phyloP scores from a whole-genome alignment of 2,113 vertebrate genomes.

The Alaudala cheleensis region DNA sequence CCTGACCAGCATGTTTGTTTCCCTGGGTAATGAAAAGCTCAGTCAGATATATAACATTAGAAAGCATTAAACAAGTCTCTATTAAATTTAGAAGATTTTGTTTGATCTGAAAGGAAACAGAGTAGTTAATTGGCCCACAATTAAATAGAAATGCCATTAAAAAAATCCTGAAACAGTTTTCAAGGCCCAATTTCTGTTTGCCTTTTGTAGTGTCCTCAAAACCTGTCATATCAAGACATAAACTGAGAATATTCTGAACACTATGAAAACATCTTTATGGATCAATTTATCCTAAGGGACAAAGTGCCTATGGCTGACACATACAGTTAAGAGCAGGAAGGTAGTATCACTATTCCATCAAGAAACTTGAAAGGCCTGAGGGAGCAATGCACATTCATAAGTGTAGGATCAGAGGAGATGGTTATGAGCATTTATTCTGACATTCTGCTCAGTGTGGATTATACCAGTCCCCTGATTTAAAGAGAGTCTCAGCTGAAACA shows the following conservation, averaged over 20 bases:
- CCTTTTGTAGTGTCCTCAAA: not conserved
- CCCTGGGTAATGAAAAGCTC: slow-evolving; percentile 62
- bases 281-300: not conserved
- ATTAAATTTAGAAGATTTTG: slow-evolving; percentile 42
- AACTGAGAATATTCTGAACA: slow-evolving; percentile 17
- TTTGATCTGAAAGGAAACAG: slow-evolving; percentile 56
- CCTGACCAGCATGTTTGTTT: slow-evolving; percentile 36
- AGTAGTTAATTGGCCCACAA: slow-evolving; percentile 58
- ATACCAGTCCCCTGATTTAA: not conserved
- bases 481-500: not conserved
- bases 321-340: not conserved
- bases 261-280: not conserved
- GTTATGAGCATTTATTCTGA: not conserved
- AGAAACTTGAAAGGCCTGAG: not conserved
- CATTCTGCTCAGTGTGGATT: not conserved
- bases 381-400: not conserved
- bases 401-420: not conserved
- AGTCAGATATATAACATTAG: slow-evolving; percentile 47
- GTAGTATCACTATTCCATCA: not conserved
- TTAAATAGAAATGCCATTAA: slow-evolving; percentile 62
- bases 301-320: not conserved
- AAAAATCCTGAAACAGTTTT: slow-evolving; percentile 30
- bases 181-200: slow-evolving; percentile 34
- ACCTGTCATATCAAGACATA: not conserved
- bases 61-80: slow-evolving; percentile 58